Conservation (phyloP, 2,888 invertebrate species). For the Silvanus unidentatus region DNA sequence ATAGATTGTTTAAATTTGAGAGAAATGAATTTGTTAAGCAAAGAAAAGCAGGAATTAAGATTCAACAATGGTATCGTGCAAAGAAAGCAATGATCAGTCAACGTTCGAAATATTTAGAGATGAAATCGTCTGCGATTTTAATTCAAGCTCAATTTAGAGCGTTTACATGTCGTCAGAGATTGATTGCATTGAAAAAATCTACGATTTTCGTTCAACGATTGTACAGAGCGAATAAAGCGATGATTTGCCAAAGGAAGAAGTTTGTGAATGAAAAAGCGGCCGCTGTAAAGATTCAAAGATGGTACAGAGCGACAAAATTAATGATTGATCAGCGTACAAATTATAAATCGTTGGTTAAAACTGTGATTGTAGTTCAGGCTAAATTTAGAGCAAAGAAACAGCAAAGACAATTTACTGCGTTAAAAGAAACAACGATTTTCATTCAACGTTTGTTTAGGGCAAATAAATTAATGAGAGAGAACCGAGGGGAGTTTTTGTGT, state of each 20-base stretch:
- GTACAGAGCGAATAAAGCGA: neutral
- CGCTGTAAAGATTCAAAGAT: neutral
- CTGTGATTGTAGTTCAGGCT: too few species aligned
- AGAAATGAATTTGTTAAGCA: slow-evolving; percentile 1
- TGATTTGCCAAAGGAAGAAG: slow-evolving; percentile 15
- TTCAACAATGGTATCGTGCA: slow-evolving; percentile 26
- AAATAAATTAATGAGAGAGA: slow-evolving; percentile 15
- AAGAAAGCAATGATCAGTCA: too few species aligned
- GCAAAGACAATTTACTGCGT: too few species aligned
- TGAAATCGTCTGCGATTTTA: neutral
- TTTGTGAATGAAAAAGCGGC: neutral
- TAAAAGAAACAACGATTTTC: neutral
- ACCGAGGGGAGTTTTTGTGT: slow-evolving; percentile 1
- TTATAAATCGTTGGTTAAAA: too few species aligned
- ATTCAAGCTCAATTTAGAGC: neutral
- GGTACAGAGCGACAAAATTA: too few species aligned
- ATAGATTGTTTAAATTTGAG: neutral
- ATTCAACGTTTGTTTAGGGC: too few species aligned
- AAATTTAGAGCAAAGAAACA: too few species aligned
- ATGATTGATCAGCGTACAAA: too few species aligned
- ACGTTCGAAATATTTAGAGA: slow-evolving; percentile 28
- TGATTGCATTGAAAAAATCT: too few species aligned
- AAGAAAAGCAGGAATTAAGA: slow-evolving; percentile 21
- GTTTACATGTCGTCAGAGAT: neutral
- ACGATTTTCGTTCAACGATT: too few species aligned